phyloP scores from a whole-genome alignment of 2,888 invertebrate genomes.

The Coremacera marginata region DNA sequence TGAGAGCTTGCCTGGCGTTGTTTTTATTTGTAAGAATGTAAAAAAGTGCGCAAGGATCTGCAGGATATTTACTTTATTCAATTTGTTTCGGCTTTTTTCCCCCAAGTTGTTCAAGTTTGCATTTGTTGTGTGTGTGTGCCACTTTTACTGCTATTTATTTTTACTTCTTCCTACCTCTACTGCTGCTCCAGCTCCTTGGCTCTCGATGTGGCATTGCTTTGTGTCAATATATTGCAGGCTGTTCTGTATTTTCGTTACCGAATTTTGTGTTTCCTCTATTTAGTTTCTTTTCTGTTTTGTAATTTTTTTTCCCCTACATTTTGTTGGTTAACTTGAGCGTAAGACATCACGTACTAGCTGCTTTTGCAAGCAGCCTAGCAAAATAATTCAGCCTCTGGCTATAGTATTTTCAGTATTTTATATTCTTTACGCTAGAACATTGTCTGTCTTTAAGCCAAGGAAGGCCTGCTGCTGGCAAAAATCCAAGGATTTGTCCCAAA shows the following conservation, averaged over 20 bases:
- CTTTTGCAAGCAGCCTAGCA: constrained; percentile 16
- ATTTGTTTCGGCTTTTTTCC: constrained; percentile 16
- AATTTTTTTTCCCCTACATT: background rate
- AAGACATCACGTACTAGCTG: constrained; percentile 23
- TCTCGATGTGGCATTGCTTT: background rate
- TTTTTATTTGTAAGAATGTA: constrained; percentile 11
- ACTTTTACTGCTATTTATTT: constrained; percentile 21
- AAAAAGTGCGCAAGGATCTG: constrained; percentile 7
- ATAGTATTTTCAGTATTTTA: constrained; percentile 3
- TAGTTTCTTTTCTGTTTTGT: no score
- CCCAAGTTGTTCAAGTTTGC: constrained; percentile 4
- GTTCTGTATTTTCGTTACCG: background rate
- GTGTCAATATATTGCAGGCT: background rate
- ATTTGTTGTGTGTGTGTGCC: background rate
- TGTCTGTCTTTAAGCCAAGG: background rate
- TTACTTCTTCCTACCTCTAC: background rate
- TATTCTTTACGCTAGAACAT: background rate
- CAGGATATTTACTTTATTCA: constrained; percentile 32
- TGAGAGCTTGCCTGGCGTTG: background rate
- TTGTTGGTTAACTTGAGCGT: constrained; percentile 15
- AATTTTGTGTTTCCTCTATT: no score
- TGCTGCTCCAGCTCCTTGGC: background rate
- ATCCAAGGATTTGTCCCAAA: constrained; percentile 26
- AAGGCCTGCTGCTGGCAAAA: constrained; percentile 15
- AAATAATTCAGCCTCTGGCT: constrained; percentile 25